Evolutionary conservation across 2,888 invertebrate genomes (phyloP), one percentile per base, ranked within the genome.

Genomic region (Oxycera nigricornis): DNA sequence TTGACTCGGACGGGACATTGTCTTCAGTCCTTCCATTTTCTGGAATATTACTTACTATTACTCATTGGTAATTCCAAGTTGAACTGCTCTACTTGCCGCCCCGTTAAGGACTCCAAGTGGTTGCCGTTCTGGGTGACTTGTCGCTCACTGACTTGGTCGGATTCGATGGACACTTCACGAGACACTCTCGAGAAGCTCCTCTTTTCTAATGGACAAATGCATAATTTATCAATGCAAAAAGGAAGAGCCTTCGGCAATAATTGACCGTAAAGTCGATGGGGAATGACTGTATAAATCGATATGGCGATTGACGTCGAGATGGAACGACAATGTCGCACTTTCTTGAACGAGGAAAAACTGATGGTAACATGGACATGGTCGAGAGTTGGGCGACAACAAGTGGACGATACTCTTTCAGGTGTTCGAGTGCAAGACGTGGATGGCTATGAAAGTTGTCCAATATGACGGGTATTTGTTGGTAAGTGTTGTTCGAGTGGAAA

Each of bases 201-300:
- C 11, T 2, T 31, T 30, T 30, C 31, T 61, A 61, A 61, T 61
- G 61, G 61, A 30, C 61, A 61, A 31, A 61, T 61, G 61, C 30
- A 61, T 61, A 61, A 61, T 61, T 61, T 61, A 61, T 61, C 17
- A 17, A n/a, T 61, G 61, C 61, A 61, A n/a, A 30, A 31, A 24
- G 17, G 50, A n/a, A 17, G 59, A 46, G 4, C 46, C 46, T 3
- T 46, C 17, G 11, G 46, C 14, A 17, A 17, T 46, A 46, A 46
- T 46, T 14, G 46, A n/a, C 46, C 46, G 46, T 46, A n/a, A 46
- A 46, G 46, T 46, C 17, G 46, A n/a, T 46, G 35, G 35, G 6
- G 46, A 46, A 3, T n/a, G 46, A 7, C 11, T 46, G n/a, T 17
- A 46, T 46, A 46, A 46, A 46, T 46, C 46, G 46, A 46, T 46